These are phyloP conservation scores for Sciurus niger DNA, from an alignment of 2,113 vertebrate species.

Conservation along the genomic window DNA sequence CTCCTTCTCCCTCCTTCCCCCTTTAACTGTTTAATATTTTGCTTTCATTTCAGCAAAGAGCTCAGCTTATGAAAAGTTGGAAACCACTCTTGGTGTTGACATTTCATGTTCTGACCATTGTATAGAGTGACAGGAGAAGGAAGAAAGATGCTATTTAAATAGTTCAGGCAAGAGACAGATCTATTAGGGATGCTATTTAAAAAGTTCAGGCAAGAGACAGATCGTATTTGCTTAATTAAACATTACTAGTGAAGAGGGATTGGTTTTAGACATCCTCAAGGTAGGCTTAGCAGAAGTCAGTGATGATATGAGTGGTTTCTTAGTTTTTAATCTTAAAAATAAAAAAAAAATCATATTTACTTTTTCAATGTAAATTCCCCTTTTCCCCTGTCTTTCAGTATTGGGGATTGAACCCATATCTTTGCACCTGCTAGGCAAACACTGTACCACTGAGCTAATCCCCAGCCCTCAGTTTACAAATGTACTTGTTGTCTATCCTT, in stretches of 20 bases:
- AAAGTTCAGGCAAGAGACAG: neutral
- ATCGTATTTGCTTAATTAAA: neutral
- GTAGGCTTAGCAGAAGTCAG: neutral
- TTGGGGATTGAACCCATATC: too few species aligned
- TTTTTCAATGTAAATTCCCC: neutral
- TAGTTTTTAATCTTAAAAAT: slow-evolving; percentile 19
- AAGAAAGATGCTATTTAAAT: neutral
- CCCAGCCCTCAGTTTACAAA: too few species aligned
- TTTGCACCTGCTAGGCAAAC: too few species aligned
- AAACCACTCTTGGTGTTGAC: neutral
- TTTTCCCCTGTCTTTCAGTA: neutral
- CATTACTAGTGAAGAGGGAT: neutral
- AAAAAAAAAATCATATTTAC: neutral
- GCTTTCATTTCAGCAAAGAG: neutral
- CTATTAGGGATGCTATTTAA: neutral
- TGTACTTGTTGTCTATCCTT: neutral
- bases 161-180: neutral
- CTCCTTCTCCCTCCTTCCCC: neutral
- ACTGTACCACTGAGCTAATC: too few species aligned
- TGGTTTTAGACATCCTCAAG: neutral
- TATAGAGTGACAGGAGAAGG: neutral
- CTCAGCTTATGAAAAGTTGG: neutral
- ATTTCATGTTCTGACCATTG: neutral
- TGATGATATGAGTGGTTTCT: neutral
- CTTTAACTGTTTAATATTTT: neutral